Evolutionary conservation across 1,140 invertebrate species (phyloP), one percentile per base, ranked within the genome.

Genomic region (Eueides isabella): DNA sequence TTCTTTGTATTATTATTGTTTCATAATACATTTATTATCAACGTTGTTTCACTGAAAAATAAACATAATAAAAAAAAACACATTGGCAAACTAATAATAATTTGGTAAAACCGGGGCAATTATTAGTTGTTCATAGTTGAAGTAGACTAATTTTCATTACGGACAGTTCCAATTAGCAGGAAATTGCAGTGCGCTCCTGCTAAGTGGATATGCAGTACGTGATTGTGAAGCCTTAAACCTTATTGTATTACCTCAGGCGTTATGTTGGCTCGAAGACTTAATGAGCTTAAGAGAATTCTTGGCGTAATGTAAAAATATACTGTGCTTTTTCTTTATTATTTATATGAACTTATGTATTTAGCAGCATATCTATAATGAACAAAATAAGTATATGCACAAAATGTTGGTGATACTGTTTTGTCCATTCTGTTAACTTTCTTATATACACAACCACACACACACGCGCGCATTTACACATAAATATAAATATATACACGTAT

Each of bases 151-250:
- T 66, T 73, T 72, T 65, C 67, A 77, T 73, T 70, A 73, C 67
- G 55, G 62, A 76, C 71, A 73, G 63, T 66, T 77, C 71, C 75
- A 77, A 77, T 77, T 77, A 77, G 71, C 71, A 73, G 48, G 62
- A 68, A 77, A 69, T 67, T 68, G 72, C 75, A 77, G 48, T 61
- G 71, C 71, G 73, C 72, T 76, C 68, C 62, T 71, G 67, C 70
- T 77, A 80, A 77, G 76, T 77, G 78, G 72, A 71, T 73, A 72
- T 75, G 73, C 71, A 67, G 61, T 72, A 77, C 75, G 73, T 67
- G 65, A 74, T 76, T 76, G 71, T 76, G 72, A 79, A 72, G 61
- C 66, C 72, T 65, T 67, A 74, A 72, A 71, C 74, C 48, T 55
- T 55, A 55, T 55, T 55, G 48, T 55, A 55, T 55, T 55, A 55